A percentile compares a stretch with the other conserved stretches of the same genome.
Conservation (phyloP, 1,140 invertebrate species). For the Zaprionus davidi region DNA sequence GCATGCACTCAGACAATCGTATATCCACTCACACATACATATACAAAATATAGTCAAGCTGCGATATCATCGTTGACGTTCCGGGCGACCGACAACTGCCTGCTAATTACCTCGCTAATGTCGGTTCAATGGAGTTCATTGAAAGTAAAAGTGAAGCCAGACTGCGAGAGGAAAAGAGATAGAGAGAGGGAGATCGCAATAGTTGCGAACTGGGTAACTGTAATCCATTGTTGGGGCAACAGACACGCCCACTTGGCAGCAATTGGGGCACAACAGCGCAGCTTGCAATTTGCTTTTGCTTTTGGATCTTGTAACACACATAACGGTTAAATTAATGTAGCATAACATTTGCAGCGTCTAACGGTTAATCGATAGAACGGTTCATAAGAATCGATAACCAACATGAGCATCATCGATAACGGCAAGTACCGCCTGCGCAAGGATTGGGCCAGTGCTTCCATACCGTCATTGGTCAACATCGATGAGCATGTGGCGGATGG, state of each 20-base stretch:
- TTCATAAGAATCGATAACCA: slow-evolving; percentile 11
- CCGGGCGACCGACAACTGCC: slow-evolving; percentile 71
- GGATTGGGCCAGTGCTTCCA: slow-evolving; percentile 84
- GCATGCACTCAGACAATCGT: slow-evolving; percentile 50
- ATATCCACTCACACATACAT: background rate
- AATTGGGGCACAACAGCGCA: slow-evolving; percentile 53
- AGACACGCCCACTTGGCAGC: slow-evolving; percentile 24
- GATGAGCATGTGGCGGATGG: slow-evolving; percentile 72
- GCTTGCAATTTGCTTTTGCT: slow-evolving; percentile 43
- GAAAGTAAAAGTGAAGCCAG: slow-evolving; percentile 75
- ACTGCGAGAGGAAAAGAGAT: background rate
- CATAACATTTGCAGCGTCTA: slow-evolving; percentile 59
- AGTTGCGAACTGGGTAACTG: slow-evolving; percentile 11
- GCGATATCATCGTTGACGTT: slow-evolving; percentile 60
- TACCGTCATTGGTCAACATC: slow-evolving; percentile 83
- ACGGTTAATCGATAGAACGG: slow-evolving; percentile 41
- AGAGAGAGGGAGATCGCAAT: background rate
- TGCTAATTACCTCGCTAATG: slow-evolving; percentile 78
- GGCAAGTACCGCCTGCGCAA: slow-evolving; percentile 83
- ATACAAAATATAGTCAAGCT: slow-evolving; percentile 38
- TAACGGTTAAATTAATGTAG: slow-evolving; percentile 48
- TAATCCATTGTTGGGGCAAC: slow-evolving; percentile 3
- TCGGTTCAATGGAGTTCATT: slow-evolving; percentile 80
- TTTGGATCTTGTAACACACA: slow-evolving; percentile 7
- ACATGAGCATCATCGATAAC: slow-evolving; percentile 78